Evolutionary conservation across 2,888 invertebrate genomes (phyloP).

Genomic region (Melinaea menophilus): DNA sequence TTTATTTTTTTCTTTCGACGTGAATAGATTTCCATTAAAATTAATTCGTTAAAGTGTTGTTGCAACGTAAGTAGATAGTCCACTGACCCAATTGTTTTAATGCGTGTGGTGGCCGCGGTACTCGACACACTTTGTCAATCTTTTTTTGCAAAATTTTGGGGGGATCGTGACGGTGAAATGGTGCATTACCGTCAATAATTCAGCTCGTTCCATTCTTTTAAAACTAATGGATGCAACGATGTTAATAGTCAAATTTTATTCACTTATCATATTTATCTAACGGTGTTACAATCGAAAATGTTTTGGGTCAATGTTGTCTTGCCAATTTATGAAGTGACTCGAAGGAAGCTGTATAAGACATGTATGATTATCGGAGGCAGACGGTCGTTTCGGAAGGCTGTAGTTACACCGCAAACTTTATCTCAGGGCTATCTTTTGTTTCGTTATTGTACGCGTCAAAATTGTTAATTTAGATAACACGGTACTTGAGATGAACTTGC

Average conservation of each 20-base stretch:
- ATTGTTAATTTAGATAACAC: conserved; percentile 10
- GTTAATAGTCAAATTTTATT: conserved; percentile 33
- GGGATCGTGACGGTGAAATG: conserved; percentile 73
- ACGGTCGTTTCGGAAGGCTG: conserved; percentile 65
- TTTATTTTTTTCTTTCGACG: conserved; percentile 30
- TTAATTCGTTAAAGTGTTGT: conserved; percentile 56
- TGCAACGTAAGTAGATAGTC: conserved; percentile 42
- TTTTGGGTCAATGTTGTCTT: conserved; percentile 39
- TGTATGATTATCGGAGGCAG: conserved; percentile 43
- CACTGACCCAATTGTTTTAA: conserved; percentile 61
- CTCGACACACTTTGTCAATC: conserved; percentile 59
- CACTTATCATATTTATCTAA: conserved; percentile 35
- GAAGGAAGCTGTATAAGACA: conserved; percentile 39
- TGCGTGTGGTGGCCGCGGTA: conserved; percentile 52
- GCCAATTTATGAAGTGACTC: conserved; percentile 53
- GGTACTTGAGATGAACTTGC: not conserved
- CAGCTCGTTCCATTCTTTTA: conserved; percentile 54
- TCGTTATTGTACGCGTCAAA: conserved; percentile 37
- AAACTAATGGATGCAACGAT: conserved; percentile 49
- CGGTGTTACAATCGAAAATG: conserved; percentile 44
- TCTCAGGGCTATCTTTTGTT: conserved; percentile 68
- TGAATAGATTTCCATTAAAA: conserved; percentile 29
- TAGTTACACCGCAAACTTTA: conserved; percentile 52
- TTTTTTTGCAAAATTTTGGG: conserved; percentile 61
- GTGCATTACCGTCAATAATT: conserved; percentile 61